phyloP scores from a whole-genome alignment of 2,113 vertebrate species.

The Elanoides forficatus region DNA sequence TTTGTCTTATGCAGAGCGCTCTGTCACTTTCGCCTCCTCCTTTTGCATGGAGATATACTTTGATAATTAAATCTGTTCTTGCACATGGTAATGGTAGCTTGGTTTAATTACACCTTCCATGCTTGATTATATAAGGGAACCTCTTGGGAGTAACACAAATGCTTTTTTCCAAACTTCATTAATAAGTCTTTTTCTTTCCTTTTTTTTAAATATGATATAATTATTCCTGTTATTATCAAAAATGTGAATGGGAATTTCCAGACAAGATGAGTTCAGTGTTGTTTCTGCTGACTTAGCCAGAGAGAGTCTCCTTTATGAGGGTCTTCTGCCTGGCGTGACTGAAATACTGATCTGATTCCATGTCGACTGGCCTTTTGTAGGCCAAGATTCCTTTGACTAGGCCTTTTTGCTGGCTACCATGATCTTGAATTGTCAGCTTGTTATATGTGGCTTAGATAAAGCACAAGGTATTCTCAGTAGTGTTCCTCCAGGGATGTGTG shows the following conservation, averaged over 20 bases:
- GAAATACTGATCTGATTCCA: neutral
- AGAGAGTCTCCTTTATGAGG: neutral
- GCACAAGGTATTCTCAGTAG: neutral
- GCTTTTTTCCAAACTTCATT: neutral
- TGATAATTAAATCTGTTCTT: conserved; percentile 18
- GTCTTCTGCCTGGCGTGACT: neutral
- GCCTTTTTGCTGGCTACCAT: neutral
- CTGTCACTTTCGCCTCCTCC: neutral
- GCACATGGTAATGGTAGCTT: neutral
- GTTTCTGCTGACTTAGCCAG: neutral
- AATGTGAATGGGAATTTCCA: neutral
- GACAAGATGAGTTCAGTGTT: neutral
- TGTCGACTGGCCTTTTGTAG: neutral
- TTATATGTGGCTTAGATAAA: neutral
- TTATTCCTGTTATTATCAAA: neutral
- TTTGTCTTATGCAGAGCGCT: neutral
- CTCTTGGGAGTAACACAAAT: neutral
- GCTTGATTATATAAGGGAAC: neutral
- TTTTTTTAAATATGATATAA: neutral
- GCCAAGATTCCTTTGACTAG: neutral
- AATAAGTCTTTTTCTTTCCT: neutral
- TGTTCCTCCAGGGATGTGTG: neutral
- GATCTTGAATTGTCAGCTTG: neutral
- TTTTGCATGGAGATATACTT: neutral
- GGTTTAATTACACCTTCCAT: neutral